Conservation (phyloP, 2,888 invertebrate genomes). For the Flexamia atlantica region DNA sequence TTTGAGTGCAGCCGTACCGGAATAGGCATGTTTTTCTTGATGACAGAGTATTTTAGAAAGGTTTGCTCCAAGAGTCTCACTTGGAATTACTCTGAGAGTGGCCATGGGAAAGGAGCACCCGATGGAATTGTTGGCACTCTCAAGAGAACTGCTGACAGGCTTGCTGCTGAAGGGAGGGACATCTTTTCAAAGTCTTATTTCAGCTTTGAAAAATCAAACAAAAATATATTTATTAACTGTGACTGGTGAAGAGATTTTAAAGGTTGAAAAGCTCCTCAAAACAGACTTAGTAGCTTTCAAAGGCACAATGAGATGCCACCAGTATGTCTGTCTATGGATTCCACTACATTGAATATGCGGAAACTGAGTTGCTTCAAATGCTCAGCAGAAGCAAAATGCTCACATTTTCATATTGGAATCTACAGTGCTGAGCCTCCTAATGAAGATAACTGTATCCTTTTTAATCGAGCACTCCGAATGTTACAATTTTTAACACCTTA, state of each 20-base stretch:
- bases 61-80: conserved; percentile 40
- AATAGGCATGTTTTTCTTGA: conserved; percentile 23
- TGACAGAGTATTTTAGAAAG: conserved; percentile 40
- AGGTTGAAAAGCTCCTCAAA: conserved; percentile 47
- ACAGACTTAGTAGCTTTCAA: conserved; percentile 32
- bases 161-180: conserved; percentile 41
- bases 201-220: conserved; percentile 5
- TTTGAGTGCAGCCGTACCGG: conserved; percentile 2
- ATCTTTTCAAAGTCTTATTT: conserved; percentile 23
- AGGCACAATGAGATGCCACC: conserved; percentile 47
- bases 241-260: conserved; percentile 18
- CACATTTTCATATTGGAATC: conserved; percentile 51
- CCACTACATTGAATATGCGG: conserved; percentile 47
- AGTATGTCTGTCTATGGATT: conserved; percentile 31
- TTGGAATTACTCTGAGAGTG: conserved; percentile 52
- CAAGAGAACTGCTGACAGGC: conserved; percentile 43
- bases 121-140: conserved; percentile 32
- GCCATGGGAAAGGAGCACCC: conserved; percentile 44
- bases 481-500: neutral
- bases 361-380: conserved; percentile 37
- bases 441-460: conserved; percentile 51
- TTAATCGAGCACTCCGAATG: neutral
- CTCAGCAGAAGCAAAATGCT: conserved; percentile 30
- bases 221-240: conserved; percentile 31
- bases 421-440: conserved; percentile 21